phyloP scores from a whole-genome alignment of 2,888 invertebrate genomes.

The Leptinotarsa haldemani region DNA sequence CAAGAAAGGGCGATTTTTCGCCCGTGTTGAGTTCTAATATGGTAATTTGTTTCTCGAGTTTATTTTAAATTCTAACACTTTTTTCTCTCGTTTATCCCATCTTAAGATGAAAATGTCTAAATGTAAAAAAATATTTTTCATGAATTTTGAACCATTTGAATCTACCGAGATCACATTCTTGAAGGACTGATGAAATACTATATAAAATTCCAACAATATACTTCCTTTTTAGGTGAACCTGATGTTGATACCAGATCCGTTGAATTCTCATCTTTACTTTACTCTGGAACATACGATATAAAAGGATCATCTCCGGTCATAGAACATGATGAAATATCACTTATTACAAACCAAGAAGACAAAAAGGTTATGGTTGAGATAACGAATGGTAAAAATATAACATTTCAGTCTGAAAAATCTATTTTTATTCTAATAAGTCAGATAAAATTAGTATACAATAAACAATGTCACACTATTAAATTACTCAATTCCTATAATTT shows the following conservation, averaged over 20 bases:
- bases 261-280: conserved; percentile 1
- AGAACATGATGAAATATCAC: conserved; percentile 5
- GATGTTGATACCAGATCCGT: conserved; percentile 2
- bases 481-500: no score
- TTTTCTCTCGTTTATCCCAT: no score
- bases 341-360: conserved; percentile 7
- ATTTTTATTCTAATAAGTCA: not conserved
- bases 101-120: no score
- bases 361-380: conserved; percentile 6
- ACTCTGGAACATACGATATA: conserved; percentile 24
- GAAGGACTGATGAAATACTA: not conserved
- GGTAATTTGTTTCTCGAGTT: no score
- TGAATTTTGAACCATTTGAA: no score
- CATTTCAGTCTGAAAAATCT: no score
- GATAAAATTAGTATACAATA: no score
- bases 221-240: not conserved
- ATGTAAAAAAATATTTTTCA: no score
- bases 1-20: no score
- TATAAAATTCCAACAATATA: not conserved
- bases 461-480: no score
- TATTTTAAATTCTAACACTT: no score
- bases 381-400: conserved; percentile 23
- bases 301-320: not conserved
- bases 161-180: no score
- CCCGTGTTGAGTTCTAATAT: not conserved